Evolutionary conservation across 2,797 vertebrate species (phyloP), one percentile per base, ranked within the genome.

Genomic region (Acipenser transmontanus): DNA sequence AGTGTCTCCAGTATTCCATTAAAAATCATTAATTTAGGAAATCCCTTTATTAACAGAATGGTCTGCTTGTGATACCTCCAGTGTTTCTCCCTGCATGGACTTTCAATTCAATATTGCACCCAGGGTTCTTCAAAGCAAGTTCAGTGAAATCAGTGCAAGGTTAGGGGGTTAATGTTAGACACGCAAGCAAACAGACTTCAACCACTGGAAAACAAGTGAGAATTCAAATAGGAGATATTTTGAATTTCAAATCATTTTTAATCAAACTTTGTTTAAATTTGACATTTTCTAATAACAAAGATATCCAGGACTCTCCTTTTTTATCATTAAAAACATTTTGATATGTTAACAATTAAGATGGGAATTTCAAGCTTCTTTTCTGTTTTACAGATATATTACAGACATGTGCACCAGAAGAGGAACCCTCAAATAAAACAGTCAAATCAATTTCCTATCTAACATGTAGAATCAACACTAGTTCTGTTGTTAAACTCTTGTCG

Each of bases 301-400:
- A 88, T 85, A 88, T 87, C 85, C 83, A 82, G 80, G 85, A 79
- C 82, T 83, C 34, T 34, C 34, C 34, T 83, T 72, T 72, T 81
- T 61, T 71, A 80, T 82, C 69, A 72, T 90, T 86, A 90, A 88
- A 88, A 87, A 76, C 78, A 72, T 78, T 88, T 78, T 87, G 85
- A 82, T 89, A 80, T 86, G 78, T 91, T 87, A 87, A 87, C 82
- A 81, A 76, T 78, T 81, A 72, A 34, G 80, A 76, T 70, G 82
- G 87, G 76, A 80, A 72, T 66, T 82, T 87, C 84, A 84, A 85
- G 84, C 76, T 66, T 76, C 50, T 51, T 50, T 77, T 73, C 66
- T 78, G 78, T 81, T 80, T 86, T 87, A 77, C 84, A 88, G 85
- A 88, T 85, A 84, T 87, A 82, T 88, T 82, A 84, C 86, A 78